phyloP scores from a whole-genome alignment of 2,113 vertebrate genomes.

The Cyanoderma ruficeps region DNA sequence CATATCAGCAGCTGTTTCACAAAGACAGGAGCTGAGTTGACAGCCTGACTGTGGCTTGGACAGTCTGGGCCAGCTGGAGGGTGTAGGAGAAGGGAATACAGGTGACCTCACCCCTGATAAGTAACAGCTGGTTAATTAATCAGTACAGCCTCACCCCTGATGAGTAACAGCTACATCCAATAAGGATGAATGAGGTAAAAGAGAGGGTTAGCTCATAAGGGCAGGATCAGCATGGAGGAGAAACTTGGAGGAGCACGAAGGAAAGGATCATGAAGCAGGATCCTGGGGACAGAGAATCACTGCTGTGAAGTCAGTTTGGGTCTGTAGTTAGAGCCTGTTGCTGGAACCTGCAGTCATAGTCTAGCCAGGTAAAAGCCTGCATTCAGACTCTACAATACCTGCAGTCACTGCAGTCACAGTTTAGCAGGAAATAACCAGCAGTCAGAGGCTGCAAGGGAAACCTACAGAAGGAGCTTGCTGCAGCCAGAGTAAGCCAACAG shows the following conservation, averaged over 20 bases:
- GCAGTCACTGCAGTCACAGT: neutral
- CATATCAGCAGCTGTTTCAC: neutral
- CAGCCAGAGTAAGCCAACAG: neutral
- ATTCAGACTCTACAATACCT: neutral
- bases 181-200: neutral
- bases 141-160: neutral
- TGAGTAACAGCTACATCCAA: neutral
- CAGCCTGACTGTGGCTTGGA: neutral
- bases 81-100: neutral
- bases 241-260: neutral
- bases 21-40: neutral
- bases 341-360: neutral
- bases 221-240: neutral
- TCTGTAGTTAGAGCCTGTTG: neutral
- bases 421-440: neutral
- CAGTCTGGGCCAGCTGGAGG: neutral
- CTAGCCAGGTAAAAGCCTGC: neutral
- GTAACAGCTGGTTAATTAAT: neutral
- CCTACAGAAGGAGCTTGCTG: neutral
- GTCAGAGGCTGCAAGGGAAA: neutral
- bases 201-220: neutral
- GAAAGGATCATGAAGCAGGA: neutral
- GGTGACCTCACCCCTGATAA: neutral
- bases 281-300: neutral
- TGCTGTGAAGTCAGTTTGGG: neutral